Conservation (phyloP, 2,888 invertebrate genomes). For the Diarsia mendica region DNA sequence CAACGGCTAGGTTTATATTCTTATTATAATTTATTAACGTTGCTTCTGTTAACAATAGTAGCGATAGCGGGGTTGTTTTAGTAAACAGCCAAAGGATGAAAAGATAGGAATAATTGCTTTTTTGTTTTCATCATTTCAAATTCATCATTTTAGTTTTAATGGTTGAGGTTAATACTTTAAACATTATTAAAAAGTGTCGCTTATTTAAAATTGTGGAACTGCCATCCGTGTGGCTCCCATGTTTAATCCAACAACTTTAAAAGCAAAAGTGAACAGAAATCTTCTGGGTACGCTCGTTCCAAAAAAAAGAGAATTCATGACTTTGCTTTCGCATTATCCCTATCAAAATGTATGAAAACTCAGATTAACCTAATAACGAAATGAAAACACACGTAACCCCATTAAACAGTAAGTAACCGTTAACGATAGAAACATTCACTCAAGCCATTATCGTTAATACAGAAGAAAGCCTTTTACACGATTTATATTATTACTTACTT, state of each 20-base stretch:
- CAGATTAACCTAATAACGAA: background rate
- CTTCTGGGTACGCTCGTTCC: no score
- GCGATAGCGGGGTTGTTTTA: background rate
- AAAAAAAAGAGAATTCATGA: no score
- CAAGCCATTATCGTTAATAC: slow-evolving; percentile 34
- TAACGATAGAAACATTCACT: slow-evolving; percentile 25
- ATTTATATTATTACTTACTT: slow-evolving; percentile 20
- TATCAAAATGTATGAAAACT: background rate
- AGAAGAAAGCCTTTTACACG: slow-evolving; percentile 21
- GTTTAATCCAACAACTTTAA: no score
- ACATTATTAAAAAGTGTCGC: no score
- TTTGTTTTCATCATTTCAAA: background rate
- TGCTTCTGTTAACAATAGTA: background rate
- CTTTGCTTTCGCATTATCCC: background rate
- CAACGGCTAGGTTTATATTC: slow-evolving; percentile 13
- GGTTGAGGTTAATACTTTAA: background rate
- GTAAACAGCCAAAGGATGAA: background rate
- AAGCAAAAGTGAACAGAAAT: no score
- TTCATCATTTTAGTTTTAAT: no score
- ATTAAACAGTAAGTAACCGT: slow-evolving; percentile 12
- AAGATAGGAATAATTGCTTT: background rate
- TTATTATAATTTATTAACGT: background rate
- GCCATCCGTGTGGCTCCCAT: no score
- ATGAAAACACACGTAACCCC: slow-evolving; percentile 1
- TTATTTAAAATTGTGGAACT: no score